These are phyloP conservation scores for Mercenaria mercenaria DNA, from an alignment of 1,140 invertebrate species.

Conservation along the genomic window DNA sequence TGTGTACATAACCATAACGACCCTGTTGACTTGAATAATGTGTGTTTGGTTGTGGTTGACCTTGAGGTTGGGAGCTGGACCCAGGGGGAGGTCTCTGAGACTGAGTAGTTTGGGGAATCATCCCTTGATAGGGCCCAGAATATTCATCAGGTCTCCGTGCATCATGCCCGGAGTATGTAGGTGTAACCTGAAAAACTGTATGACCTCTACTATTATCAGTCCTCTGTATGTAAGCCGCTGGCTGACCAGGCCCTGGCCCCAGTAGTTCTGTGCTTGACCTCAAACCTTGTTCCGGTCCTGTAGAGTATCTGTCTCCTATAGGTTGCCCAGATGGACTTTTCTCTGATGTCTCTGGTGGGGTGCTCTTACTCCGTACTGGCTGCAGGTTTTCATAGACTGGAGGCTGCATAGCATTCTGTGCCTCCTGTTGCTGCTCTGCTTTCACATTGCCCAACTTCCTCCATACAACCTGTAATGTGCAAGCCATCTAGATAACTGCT, in stretches of 20 bases:
- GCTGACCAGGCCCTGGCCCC: background rate
- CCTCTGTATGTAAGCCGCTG: background rate
- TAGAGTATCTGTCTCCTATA: background rate
- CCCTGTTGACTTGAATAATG: background rate
- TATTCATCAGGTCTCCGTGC: background rate
- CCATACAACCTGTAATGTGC: constrained; percentile 83
- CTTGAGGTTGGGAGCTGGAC: background rate
- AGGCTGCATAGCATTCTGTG: background rate
- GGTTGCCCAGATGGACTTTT: background rate
- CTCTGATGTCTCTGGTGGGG: background rate
- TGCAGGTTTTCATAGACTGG: constrained; percentile 68
- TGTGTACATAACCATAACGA: constrained; percentile 25
- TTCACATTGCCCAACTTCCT: constrained; percentile 83
- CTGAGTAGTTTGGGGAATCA: background rate
- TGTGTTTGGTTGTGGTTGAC: background rate
- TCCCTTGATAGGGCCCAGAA: background rate
- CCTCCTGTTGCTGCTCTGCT: constrained; percentile 67
- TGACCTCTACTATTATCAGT: constrained; percentile 33
- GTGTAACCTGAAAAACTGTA: constrained; percentile 25
- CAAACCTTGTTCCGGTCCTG: background rate
- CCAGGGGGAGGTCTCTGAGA: background rate
- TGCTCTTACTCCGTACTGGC: constrained; percentile 13
- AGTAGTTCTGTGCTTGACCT: background rate
- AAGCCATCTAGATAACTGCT: no score
- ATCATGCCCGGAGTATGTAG: background rate